Percentiles rank a stretch among this genome's conserved stretches.
phyloP scores from a whole-genome alignment of 2,888 invertebrate genomes.

The Melieria picta region DNA sequence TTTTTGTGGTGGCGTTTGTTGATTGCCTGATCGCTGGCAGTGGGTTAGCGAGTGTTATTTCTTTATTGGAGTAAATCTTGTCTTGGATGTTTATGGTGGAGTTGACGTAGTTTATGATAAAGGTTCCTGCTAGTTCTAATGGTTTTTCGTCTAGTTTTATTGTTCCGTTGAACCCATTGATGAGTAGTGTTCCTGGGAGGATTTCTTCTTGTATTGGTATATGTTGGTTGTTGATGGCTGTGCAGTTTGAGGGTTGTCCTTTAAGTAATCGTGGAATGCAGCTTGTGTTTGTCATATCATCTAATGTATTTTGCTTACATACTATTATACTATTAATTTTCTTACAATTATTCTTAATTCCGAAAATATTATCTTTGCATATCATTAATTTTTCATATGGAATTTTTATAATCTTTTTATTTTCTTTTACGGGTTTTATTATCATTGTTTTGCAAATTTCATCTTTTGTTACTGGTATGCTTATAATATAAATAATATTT shows the following conservation, averaged over 20 bases:
- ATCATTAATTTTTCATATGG: slow-evolving; percentile 22
- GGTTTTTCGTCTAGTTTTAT: background rate
- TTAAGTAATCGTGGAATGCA: slow-evolving; percentile 6
- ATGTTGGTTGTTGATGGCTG: background rate
- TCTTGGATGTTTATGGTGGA: too few species aligned
- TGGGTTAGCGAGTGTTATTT: too few species aligned
- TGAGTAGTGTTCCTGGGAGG: background rate
- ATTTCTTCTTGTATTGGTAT: too few species aligned
- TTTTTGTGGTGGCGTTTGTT: slow-evolving; percentile 6
- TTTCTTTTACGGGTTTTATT: slow-evolving; percentile 39
- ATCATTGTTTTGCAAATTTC: slow-evolving; percentile 33
- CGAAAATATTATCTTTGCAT: slow-evolving; percentile 21
- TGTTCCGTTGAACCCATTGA: slow-evolving; percentile 1
- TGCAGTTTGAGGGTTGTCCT: slow-evolving; percentile 3
- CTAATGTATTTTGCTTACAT: background rate
- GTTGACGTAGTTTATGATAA: too few species aligned
- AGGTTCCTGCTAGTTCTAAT: too few species aligned
- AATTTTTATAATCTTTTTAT: slow-evolving; percentile 31
- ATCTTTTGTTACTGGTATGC: slow-evolving; percentile 33
- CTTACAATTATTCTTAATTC: slow-evolving; percentile 34
- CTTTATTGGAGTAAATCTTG: too few species aligned
- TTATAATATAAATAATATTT: slow-evolving; percentile 36
- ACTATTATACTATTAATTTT: background rate
- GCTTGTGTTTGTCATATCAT: background rate
- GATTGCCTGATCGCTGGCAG: background rate